Evolutionary conservation across 2,888 invertebrate genomes (phyloP), one percentile per base, ranked within the genome.

Genomic region (Aspidapion aeneum): DNA sequence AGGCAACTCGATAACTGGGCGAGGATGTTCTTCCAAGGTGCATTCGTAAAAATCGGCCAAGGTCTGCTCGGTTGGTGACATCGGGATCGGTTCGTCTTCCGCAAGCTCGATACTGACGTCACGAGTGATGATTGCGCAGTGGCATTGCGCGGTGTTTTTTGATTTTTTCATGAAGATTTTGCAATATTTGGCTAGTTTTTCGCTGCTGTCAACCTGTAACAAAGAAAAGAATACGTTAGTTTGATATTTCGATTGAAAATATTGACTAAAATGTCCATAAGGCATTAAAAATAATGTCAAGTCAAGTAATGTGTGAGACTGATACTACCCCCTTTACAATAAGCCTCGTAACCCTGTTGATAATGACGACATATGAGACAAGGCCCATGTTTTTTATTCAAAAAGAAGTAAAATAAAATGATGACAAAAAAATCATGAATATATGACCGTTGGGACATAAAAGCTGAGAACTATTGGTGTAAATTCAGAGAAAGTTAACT

Each of bases 21-120:
- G 81, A 67, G 86, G 85, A 48, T 84, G 82, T 71, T 84, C 83
- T 67, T 86, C 87, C 83, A 88, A 85, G 64, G 85, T 86, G 66
- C 83, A 82, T 73, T 89, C 88, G 73, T 89, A 90, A 75, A 87
- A 86, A 68, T 89, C 87, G 21, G 88, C 84, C 69, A 90, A 73
- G 58, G 83, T 82, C 72, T 84, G 85, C 73, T 90, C 90, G 0
- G 85, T 78, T 21, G 85, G 85, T 0, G 87, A 85, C 56, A 89
- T 70, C 2, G 69, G 71, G 18, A 69, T 60, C 16, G 70, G 61
- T 7, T 70, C 69, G 9, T 72, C 69, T 7, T 69, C 68, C 1
- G 70, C 69, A 2, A 68, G 79, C 71, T 63, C 81, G 78, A 71
- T 51, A 2, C 60, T 68, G 19, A 58, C 52, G 55, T 73, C 82